Evolutionary conservation across 2,888 invertebrate species (phyloP), one percentile per base, ranked within the genome.

Genomic region (Pheosia tremula): DNA sequence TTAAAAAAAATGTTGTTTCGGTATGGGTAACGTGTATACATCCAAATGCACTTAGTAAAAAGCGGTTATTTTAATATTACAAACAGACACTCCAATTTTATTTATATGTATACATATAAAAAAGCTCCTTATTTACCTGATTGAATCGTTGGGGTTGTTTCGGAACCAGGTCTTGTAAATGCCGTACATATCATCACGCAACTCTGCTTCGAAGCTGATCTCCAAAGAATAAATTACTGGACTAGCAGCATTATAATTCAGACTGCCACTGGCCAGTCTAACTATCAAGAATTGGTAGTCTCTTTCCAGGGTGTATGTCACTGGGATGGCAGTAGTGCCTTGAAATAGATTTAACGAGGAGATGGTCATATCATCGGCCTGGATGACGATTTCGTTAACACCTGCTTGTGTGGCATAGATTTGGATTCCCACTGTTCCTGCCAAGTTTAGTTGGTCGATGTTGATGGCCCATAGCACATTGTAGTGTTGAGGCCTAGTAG

Each of bases 401-500:
- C 77, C 71, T 0, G 71, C 58, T 70, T 84, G 77, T 1, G 85
- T 89, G 8, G 91, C 85, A 1, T 58, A 65, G 0, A 93, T 57
- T 0, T 74, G 8, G 5, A 95, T 95, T 0, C 61, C 62, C 0
- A 91, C 90, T 0, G 50, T 53, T 1, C 95, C 95, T 3, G 65
- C 54, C 60, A 94, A 93, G 0, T 61, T 9, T 11, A 81, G 67
- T 3, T 50, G 54, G 0, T 67, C 57, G 0, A 95, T 84, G 61
- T 94, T 84, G 0, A 95, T 90, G 0, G 70, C 75, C 76, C 96
- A 86, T 0, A 85, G 68, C 0, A 96, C 77, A 0, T 89, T 79
- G 72, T 96, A 96, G 39, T 86, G 84, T 0, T 59, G 68, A 0
- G 96, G 96, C 13, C 62, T 71, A 0, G 96, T 91, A 0, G 90